Evolutionary conservation across 1,140 invertebrate species (phyloP), one percentile per base, ranked within the genome.

Genomic region (Pygmarrhopalites habei): DNA sequence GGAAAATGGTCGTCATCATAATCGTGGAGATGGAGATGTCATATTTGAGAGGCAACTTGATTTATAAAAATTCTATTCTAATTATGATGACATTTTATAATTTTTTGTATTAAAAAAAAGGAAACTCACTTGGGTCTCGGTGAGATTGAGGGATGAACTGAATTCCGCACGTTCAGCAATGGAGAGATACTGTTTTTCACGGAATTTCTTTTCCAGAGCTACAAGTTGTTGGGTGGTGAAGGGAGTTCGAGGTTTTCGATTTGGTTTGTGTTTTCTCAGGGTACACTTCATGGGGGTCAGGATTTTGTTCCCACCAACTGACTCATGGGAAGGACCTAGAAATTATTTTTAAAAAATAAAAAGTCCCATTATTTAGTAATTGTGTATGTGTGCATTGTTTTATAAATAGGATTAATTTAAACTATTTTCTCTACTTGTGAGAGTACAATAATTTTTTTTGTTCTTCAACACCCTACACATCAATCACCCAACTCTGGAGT

Each of bases 111-210:
- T 35, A 35, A 35, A 35, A 15, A 15, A 35, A 35, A 35, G 15
- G 15, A 35, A 7, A 35, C 66, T 80, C 76, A 87, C 86, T 82
- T 92, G 90, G 7, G 94, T 98, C 78, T 98, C 95, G 5, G 95
- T 97, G 1, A 98, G 82, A 69, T 92, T 86, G 28, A 98, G 79
- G 0, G 90, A 93, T 1, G 87, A 88, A 1, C 91, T 94, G 77
- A 98, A 98, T 76, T 98, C 95, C 0, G 95, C 95, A 57, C 95
- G 79, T 76, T 98, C 95, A 1, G 94, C 90, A 68, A 98, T 95
- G 71, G 90, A 92, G 57, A 98, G 79, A 78, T 98, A 98, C 77
- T 96, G 94, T 76, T 95, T 96, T 76, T 93, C 87, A 12, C 88
- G 81, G 79, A 98, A 98, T 79, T 98, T 98, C 79, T 89, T 90